phyloP scores from a whole-genome alignment of 2,797 vertebrate species.

The Delichon dasypus region DNA sequence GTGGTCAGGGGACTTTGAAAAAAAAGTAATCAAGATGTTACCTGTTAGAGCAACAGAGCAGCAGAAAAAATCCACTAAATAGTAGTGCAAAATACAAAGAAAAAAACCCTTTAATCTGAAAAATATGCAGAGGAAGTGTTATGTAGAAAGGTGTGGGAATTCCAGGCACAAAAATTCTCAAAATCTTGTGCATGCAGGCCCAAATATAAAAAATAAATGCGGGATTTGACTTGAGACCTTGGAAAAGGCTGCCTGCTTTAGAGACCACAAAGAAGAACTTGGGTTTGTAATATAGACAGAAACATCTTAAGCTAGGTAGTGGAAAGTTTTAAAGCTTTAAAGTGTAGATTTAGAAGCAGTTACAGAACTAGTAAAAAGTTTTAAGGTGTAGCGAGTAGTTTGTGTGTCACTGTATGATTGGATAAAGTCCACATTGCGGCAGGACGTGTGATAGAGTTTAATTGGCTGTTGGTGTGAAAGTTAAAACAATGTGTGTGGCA shows the following conservation, averaged over 20 bases:
- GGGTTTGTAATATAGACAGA: background rate
- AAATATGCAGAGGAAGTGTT: background rate
- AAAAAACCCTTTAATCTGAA: background rate
- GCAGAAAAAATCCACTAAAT: background rate
- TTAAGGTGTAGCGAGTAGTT: background rate
- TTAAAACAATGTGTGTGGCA: background rate
- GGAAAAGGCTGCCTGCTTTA: background rate
- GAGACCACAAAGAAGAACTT: background rate
- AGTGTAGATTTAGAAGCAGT: background rate
- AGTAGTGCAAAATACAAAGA: background rate
- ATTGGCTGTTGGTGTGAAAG: background rate
- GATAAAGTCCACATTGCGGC: background rate
- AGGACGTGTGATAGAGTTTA: background rate
- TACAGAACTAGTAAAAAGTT: background rate
- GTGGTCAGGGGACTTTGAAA: too few species aligned
- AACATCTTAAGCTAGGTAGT: background rate
- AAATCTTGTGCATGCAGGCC: background rate
- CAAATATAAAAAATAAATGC: background rate
- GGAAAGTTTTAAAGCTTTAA: background rate
- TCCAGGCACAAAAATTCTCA: background rate
- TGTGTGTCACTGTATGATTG: background rate
- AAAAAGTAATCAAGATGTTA: background rate
- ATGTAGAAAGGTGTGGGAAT: background rate
- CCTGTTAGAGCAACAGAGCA: background rate
- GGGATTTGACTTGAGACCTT: background rate